phyloP scores from a whole-genome alignment of 2,797 vertebrate species.

The Momotus momota region DNA sequence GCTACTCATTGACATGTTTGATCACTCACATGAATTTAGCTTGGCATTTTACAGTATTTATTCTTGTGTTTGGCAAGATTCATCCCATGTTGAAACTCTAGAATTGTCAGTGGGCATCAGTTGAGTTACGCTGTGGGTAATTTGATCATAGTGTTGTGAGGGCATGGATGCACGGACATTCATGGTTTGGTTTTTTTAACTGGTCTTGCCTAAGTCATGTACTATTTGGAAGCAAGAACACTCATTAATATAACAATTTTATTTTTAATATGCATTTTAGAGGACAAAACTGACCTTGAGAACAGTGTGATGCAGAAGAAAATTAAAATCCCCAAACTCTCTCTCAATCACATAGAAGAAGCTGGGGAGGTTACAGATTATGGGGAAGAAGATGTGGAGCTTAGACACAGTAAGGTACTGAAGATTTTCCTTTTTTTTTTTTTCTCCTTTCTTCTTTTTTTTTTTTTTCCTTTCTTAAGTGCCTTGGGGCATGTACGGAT shows the following conservation, averaged over 20 bases:
- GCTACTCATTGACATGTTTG: neutral
- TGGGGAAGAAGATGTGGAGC: constrained; percentile 93
- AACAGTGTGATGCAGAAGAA: constrained; percentile 99
- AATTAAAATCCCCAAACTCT: constrained; percentile 99
- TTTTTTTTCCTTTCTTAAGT: neutral
- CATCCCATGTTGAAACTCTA: neutral
- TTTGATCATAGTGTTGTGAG: neutral
- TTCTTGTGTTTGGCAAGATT: neutral
- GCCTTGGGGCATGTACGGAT: neutral
- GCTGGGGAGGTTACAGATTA: constrained; percentile 91
- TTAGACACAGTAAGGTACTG: constrained; percentile 98
- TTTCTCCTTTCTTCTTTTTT: neutral
- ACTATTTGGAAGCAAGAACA: constrained; percentile 59
- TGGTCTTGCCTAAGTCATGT: constrained; percentile 67
- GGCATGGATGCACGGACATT: neutral
- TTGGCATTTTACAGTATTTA: neutral
- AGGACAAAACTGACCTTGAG: constrained; percentile 98
- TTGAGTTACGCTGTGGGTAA: neutral
- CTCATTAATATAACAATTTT: constrained; percentile 75
- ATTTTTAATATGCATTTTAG: constrained; percentile 84
- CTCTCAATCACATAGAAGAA: constrained; percentile 92
- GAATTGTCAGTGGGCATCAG: constrained; percentile 1
- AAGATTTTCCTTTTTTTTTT: constrained; percentile 49
- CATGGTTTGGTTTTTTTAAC: constrained; percentile 9
- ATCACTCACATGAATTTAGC: neutral